Conservation (phyloP, 2,797 vertebrate species). For the Gorsachius magnificus region DNA sequence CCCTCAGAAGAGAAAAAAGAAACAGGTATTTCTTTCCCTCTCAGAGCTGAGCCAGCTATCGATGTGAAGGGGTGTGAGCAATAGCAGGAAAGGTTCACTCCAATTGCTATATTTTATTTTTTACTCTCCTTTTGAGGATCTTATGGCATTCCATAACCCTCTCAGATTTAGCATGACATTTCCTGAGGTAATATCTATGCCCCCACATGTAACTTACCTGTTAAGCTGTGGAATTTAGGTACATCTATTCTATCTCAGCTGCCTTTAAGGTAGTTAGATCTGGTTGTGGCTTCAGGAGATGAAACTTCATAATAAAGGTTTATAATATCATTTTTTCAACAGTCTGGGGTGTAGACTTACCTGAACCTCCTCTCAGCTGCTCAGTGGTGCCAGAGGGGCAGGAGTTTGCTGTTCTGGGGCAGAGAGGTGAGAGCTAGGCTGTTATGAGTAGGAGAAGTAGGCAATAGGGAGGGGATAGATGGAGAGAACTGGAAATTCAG, state of each 20-base stretch:
- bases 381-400: not conserved
- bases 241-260: not conserved
- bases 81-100: not conserved
- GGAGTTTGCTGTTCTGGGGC: not conserved
- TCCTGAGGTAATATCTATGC: not conserved
- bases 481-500: not conserved
- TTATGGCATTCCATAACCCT: not conserved
- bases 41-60: not conserved
- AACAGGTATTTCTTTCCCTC: not conserved
- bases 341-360: not conserved
- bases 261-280: not conserved
- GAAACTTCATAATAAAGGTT: not conserved
- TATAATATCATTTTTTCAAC: not conserved
- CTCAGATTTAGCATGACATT: not conserved
- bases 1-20: not conserved
- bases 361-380: not conserved
- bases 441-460: not conserved
- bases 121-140: not conserved
- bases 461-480: not conserved
- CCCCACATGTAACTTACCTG: fast-evolving
- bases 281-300: not conserved
- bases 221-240: not conserved
- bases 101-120: not conserved
- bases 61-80: not conserved
- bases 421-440: not conserved